phyloP scores from a whole-genome alignment of 2,888 invertebrate species.

The Eristalinus sepulchralis region DNA sequence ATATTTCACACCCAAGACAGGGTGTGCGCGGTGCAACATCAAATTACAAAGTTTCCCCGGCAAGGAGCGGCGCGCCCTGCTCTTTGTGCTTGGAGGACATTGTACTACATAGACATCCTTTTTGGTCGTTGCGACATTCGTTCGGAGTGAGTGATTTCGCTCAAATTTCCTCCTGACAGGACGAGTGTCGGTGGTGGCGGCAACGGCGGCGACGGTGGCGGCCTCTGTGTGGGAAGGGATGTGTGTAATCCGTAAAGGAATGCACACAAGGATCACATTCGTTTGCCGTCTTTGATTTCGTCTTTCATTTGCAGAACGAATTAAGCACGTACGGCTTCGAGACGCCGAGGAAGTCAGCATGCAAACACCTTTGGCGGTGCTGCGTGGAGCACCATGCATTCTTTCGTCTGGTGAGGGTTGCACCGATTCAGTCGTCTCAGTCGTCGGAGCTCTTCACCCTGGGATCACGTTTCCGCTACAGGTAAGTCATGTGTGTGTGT shows the following conservation, averaged over 20 bases:
- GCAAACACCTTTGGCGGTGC: slow-evolving; percentile 97
- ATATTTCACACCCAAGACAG: slow-evolving; percentile 39
- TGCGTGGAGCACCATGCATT: slow-evolving; percentile 97
- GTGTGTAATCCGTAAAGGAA: slow-evolving; percentile 37
- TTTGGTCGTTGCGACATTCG: neutral
- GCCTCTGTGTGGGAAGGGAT: neutral
- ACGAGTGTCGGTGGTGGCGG: too few relatives aligned
- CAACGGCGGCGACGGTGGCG: neutral
- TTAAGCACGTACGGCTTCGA: slow-evolving; percentile 98
- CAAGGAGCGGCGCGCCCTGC: neutral
- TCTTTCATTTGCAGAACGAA: slow-evolving; percentile 86
- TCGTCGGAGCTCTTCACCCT: slow-evolving; percentile 88
- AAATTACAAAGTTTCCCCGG: slow-evolving; percentile 53
- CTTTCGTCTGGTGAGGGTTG: slow-evolving; percentile 92
- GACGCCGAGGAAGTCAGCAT: slow-evolving; percentile 94
- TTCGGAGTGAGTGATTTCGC: slow-evolving; percentile 5
- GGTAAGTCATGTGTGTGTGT: slow-evolving; percentile 81
- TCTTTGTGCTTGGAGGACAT: neutral
- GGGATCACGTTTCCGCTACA: slow-evolving; percentile 90
- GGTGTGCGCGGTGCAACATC: slow-evolving; percentile 8
- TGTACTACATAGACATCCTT: neutral
- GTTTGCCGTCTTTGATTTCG: slow-evolving; percentile 26
- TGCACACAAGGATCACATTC: slow-evolving; percentile 24
- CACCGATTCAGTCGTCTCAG: slow-evolving; percentile 83
- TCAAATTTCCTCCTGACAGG: slow-evolving; percentile 10